Evolutionary conservation across 2,797 vertebrate species (phyloP).

Genomic region (Pitangus sulphuratus): DNA sequence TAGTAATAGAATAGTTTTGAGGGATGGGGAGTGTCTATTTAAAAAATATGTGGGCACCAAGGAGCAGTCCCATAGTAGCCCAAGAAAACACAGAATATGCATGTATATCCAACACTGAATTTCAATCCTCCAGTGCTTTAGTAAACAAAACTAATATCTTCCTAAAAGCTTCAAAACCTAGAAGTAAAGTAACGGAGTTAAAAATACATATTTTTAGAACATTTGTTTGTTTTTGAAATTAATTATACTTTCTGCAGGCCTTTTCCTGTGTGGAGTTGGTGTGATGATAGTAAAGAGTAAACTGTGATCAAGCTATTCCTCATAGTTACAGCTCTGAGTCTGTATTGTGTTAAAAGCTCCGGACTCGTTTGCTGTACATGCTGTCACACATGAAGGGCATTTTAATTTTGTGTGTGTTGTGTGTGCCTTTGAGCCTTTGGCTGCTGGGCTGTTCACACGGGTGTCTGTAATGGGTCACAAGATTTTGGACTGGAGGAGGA

Average conservation of each 20-base stretch:
- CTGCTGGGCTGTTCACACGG: not conserved
- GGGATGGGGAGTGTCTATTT: not conserved
- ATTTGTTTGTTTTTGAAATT: not conserved
- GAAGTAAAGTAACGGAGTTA: not conserved
- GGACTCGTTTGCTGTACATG: not conserved
- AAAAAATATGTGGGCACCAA: not conserved
- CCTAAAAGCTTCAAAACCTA: not conserved
- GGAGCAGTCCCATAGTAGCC: not conserved
- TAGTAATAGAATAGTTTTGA: not conserved
- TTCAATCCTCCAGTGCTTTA: not conserved
- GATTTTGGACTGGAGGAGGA: not conserved
- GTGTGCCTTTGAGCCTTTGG: not conserved
- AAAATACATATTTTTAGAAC: not conserved
- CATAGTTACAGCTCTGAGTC: not conserved
- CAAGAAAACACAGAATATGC: not conserved
- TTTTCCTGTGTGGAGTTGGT: not conserved
- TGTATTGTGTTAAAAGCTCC: not conserved
- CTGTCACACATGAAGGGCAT: not conserved
- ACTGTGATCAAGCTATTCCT: not conserved
- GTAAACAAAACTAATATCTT: not conserved
- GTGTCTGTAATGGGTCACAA: not conserved
- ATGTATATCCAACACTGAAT: not conserved
- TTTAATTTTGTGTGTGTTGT: not conserved
- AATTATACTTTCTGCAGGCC: not conserved
- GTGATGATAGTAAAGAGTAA: not conserved